Evolutionary conservation across 2,113 vertebrate genomes (phyloP).

Genomic region (Ellobius talpinus): DNA sequence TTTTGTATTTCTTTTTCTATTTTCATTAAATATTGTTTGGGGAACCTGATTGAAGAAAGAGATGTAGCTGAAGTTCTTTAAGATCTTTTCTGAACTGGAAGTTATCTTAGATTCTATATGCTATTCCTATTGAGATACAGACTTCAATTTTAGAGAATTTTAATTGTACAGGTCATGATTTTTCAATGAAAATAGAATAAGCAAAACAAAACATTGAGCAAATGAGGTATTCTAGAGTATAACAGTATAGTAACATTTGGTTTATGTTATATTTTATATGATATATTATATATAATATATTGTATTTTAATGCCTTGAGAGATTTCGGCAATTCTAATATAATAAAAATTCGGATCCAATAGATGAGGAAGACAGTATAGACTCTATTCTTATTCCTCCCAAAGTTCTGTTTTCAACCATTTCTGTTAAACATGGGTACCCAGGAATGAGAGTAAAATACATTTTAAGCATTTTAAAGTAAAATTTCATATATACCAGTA

Average conservation of each 20-base stretch:
- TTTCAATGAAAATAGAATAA: not conserved
- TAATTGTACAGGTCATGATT: not conserved
- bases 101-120: not conserved
- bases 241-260: not conserved
- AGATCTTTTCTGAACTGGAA: not conserved
- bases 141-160: not conserved
- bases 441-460: not conserved
- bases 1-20: not conserved
- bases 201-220: not conserved
- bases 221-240: not conserved
- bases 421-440: not conserved
- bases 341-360: constrained; percentile 51
- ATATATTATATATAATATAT: no score
- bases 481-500: not conserved
- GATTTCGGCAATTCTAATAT: constrained; percentile 39
- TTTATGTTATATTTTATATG: not conserved
- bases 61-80: not conserved
- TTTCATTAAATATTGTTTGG: not conserved
- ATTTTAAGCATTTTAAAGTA: constrained; percentile 37
- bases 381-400: not conserved
- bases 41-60: not conserved
- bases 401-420: not conserved
- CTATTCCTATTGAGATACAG: not conserved
- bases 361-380: not conserved
- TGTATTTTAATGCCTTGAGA: not conserved